These are phyloP conservation scores for Apogon hyalosoma DNA, from an alignment of 2,797 vertebrate genomes.

Conservation along the genomic window DNA sequence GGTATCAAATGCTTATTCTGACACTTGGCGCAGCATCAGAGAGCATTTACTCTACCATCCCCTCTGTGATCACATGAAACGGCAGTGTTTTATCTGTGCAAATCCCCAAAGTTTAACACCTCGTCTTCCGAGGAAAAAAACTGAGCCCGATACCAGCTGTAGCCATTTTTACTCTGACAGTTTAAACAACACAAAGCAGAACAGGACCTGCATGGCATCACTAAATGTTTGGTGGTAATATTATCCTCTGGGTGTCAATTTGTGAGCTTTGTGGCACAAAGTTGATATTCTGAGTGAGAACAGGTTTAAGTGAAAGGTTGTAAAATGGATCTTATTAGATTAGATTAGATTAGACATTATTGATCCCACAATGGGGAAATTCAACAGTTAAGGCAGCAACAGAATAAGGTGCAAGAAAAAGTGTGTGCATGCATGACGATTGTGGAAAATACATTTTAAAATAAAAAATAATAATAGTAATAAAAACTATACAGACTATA, in stretches of 20 bases:
- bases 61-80: conserved; percentile 26
- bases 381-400: too few relatives aligned
- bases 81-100: conserved; percentile 25
- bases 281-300: neutral
- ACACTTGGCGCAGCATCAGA: conserved; percentile 32
- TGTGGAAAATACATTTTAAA: too few relatives aligned
- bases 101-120: conserved; percentile 58
- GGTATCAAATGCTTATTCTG: conserved; percentile 3
- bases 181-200: conserved; percentile 46
- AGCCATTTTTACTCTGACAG: conserved; percentile 52
- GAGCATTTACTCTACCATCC: conserved; percentile 14
- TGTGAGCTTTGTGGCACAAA: conserved; percentile 13
- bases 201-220: conserved; percentile 4
- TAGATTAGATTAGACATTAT: too few relatives aligned
- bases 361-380: too few relatives aligned
- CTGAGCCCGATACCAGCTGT: conserved; percentile 76
- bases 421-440: too few relatives aligned
- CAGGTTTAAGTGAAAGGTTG: too few relatives aligned
- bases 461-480: too few relatives aligned
- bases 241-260: conserved; percentile 15
- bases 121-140: conserved; percentile 12
- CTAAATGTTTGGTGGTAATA: neutral
- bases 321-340: too few relatives aligned
- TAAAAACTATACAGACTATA: too few relatives aligned
- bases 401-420: too few relatives aligned